A percentile compares a stretch with the other conserved stretches of the same genome.
Conservation (phyloP, 2,888 invertebrate genomes). For the Cosmia pyralina region DNA sequence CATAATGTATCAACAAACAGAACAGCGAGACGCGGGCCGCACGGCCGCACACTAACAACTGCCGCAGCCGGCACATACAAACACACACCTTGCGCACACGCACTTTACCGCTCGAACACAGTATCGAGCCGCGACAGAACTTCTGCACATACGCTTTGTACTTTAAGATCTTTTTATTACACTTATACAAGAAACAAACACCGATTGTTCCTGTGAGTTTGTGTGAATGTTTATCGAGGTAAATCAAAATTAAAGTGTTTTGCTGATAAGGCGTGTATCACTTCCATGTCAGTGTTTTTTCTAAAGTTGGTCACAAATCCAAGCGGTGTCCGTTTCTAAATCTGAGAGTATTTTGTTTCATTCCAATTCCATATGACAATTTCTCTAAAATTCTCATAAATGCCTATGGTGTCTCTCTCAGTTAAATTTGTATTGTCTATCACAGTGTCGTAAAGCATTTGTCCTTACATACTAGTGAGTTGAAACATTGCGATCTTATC, state of each 20-base stretch:
- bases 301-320: slow-evolving; percentile 62
- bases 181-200: slow-evolving; percentile 66
- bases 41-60: slow-evolving; percentile 70
- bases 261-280: slow-evolving; percentile 7
- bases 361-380: slow-evolving; percentile 74
- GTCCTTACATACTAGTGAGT: slow-evolving; percentile 90
- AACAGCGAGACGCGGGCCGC: slow-evolving; percentile 87
- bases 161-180: slow-evolving; percentile 71
- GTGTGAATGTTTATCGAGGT: slow-evolving; percentile 35
- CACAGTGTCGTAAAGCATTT: slow-evolving; percentile 90
- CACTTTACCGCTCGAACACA: slow-evolving; percentile 73
- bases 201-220: slow-evolving; percentile 66
- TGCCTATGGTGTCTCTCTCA: slow-evolving; percentile 84
- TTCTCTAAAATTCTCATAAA: slow-evolving; percentile 75
- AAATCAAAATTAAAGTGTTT: slow-evolving; percentile 17
- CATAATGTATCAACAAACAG: slow-evolving; percentile 90
- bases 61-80: slow-evolving; percentile 64
- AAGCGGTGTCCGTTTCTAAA: slow-evolving; percentile 72
- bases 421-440: slow-evolving; percentile 87
- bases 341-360: slow-evolving; percentile 75
- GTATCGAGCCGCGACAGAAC: slow-evolving; percentile 82
- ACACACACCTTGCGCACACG: slow-evolving; percentile 67
- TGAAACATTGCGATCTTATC: slow-evolving; percentile 87
- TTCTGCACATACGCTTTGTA: slow-evolving; percentile 89
- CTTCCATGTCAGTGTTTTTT: slow-evolving; percentile 4